Conservation (phyloP, 1,140 invertebrate species). For the Drosophila chauvacae region DNA sequence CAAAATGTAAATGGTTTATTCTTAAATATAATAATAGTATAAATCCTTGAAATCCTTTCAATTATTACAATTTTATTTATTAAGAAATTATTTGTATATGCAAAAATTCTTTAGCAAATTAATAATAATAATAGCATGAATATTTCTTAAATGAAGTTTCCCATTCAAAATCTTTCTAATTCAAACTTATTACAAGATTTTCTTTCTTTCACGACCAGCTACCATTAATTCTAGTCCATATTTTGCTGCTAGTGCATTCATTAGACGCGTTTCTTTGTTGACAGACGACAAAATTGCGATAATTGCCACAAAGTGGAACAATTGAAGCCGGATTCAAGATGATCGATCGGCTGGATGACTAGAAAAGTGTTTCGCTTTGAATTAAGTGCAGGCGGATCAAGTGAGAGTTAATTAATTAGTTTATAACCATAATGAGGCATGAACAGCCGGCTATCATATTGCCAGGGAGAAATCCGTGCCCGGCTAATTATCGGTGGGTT, state of each 20-base stretch:
- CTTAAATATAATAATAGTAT: background rate
- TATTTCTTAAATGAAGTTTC: background rate
- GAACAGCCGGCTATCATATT: slow-evolving; percentile 8
- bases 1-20: background rate
- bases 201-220: background rate
- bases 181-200: no score
- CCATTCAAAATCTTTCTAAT: background rate
- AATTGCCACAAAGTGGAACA: slow-evolving; percentile 72
- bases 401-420: slow-evolving; percentile 81
- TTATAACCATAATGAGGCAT: slow-evolving; percentile 57
- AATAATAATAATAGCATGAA: background rate
- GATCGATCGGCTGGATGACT: slow-evolving; percentile 14
- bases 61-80: background rate
- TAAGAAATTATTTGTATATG: background rate
- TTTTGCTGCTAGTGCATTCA: background rate
- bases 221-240: background rate
- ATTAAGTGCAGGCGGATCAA: slow-evolving; percentile 57
- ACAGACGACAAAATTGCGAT: slow-evolving; percentile 47
- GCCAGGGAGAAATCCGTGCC: slow-evolving; percentile 54
- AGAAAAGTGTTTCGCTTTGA: slow-evolving; percentile 42
- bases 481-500: slow-evolving; percentile 21
- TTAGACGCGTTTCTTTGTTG: slow-evolving; percentile 10
- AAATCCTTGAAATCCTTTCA: background rate
- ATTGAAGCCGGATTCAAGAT: slow-evolving; percentile 73
- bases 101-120: background rate